Evolutionary conservation across 2,888 invertebrate species (phyloP).

Genomic region (Bombyx huttoni): DNA sequence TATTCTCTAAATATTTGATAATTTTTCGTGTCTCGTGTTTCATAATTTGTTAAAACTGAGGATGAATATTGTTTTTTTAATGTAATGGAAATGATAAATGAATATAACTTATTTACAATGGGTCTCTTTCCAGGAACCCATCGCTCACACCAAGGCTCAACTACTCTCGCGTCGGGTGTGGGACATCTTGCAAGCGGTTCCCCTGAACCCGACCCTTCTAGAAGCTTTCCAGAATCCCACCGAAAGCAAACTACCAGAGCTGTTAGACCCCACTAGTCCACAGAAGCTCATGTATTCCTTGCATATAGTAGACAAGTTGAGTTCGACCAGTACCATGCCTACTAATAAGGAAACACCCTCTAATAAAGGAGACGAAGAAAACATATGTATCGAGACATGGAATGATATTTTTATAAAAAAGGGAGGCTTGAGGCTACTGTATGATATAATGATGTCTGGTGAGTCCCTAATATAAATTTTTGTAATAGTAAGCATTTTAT

Average conservation of each 20-base stretch:
- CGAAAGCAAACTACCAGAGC: constrained; percentile 77
- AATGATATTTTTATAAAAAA: constrained; percentile 86
- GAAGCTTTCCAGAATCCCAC: constrained; percentile 86
- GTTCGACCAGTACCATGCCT: constrained; percentile 38
- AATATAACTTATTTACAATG: too few species aligned
- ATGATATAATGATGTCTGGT: constrained; percentile 93
- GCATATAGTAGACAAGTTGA: constrained; percentile 81
- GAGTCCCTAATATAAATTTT: constrained; percentile 7
- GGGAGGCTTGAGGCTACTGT: constrained; percentile 89
- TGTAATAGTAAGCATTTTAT: too few species aligned
- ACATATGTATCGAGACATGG: constrained; percentile 71
- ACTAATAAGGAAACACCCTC: constrained; percentile 36
- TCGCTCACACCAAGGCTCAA: constrained; percentile 90
- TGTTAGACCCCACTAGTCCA: constrained; percentile 89
- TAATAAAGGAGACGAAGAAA: constrained; percentile 49
- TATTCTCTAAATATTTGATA: too few species aligned
- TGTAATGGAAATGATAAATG: too few species aligned
- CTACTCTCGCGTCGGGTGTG: constrained; percentile 92
- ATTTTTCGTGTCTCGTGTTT: too few species aligned
- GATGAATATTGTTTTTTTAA: not conserved
- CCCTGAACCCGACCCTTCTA: constrained; percentile 88
- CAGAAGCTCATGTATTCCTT: constrained; percentile 96
- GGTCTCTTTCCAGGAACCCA: constrained; percentile 63
- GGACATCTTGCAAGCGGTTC: constrained; percentile 93
- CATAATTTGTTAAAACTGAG: not conserved